Evolutionary conservation across 2,113 vertebrate genomes (phyloP), one percentile per base, ranked within the genome.

Genomic region (Anseranas semipalmata): DNA sequence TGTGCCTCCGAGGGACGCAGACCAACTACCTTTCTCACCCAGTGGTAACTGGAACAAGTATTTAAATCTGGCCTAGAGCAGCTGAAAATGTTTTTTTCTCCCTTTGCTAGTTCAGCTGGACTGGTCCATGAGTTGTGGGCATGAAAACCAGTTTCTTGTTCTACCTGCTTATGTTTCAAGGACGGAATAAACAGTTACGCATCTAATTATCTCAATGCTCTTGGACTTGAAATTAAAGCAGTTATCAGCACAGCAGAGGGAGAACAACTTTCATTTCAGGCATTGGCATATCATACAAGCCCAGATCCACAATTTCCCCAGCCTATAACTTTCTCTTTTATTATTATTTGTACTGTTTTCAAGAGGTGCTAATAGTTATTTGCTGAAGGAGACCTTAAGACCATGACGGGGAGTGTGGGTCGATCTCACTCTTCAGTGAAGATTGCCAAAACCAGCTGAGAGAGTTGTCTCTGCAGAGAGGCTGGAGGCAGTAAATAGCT

Each of bases 391-490:
- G 25, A 53, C 33, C 43, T 76, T 59, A 35, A 86, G 43, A 25
- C 37, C 2, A 0, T 32, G 7, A 43, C 25, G 20, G 22, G 37
- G 39, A 52, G 24, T 1, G 6, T 1, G 0, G 22, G 19, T n/a
- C 24, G 21, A 43, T 15, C 15, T 45, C 39, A 41, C 21, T 15
- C 33, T 39, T 68, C 53, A 11, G 19, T 53, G 37, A 76, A 35
- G 6, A 30, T 5, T 45, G 37, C 24, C 20, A 6, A 50, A 93
- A 43, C 39, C 56, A 48, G 53, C 46, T 46, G 20, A 52, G 55
- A 39, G 18, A 78, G 35, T 46, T 28, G 25, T 48, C 25, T 67
- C 82, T 24, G 39, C 58, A 46, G 74, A 77, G 63, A 22, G 30
- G 28, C 53, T 86, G 76, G 81, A 62, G 71, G 59, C 65, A 72